Percentiles rank a stretch among this genome's conserved stretches.
Conservation (phyloP, 2,888 invertebrate genomes). For the Nasonovia ribisnigri region DNA sequence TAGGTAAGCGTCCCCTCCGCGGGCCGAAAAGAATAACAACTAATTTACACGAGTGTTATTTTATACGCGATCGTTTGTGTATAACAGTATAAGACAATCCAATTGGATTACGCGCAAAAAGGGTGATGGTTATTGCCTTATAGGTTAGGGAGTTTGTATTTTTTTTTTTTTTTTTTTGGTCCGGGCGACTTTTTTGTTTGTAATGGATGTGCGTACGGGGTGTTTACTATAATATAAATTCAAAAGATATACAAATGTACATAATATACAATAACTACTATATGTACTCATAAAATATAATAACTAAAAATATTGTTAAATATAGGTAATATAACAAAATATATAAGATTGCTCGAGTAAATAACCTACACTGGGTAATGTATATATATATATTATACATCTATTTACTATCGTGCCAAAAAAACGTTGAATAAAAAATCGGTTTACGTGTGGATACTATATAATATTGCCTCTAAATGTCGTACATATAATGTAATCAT, state of each 20-base stretch:
- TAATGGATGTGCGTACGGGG: conserved; percentile 23
- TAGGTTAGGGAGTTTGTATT: not conserved
- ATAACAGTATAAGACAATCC: conserved; percentile 41
- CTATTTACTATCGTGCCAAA: not conserved
- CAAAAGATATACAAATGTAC: not conserved
- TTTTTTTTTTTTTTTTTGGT: conserved; percentile 2
- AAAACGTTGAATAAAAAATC: not conserved
- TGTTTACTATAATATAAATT: conserved; percentile 14
- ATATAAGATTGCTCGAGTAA: not conserved
- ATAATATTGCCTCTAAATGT: not conserved
- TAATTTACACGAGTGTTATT: conserved; percentile 64
- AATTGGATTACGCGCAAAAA: conserved; percentile 37
- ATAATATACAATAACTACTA: not conserved
- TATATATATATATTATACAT: too few species aligned
- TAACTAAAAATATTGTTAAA: not conserved
- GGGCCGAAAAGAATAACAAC: conserved; percentile 62
- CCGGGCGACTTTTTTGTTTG: not conserved
- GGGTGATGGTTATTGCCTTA: conserved; percentile 7
- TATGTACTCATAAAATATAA: not conserved
- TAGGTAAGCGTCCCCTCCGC: not conserved
- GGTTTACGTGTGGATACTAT: not conserved
- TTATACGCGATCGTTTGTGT: conserved; percentile 44
- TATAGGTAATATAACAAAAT: not conserved
- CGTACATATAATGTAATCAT: not conserved
- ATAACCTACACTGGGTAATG: not conserved